Percentiles rank a stretch among this genome's conserved stretches.
Evolutionary conservation across 2,797 vertebrate genomes (phyloP).

Genomic region (Phrynocephalus vlangalii): DNA sequence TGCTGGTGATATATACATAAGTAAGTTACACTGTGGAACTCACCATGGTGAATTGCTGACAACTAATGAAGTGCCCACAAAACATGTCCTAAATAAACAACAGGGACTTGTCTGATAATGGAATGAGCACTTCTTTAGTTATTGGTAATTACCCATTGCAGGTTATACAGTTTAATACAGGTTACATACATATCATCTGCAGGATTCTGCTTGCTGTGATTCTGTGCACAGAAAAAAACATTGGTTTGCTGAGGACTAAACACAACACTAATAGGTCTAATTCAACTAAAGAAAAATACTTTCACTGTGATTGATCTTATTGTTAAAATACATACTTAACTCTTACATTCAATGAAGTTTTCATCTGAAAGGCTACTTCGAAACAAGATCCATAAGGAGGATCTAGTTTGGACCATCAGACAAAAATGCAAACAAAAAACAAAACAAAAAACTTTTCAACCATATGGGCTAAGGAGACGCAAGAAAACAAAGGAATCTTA

Average conservation of each 20-base stretch:
- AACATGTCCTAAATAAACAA: too few species aligned
- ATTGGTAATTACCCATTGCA: too few species aligned
- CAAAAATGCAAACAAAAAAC: neutral
- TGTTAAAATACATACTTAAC: neutral
- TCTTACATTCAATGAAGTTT: neutral
- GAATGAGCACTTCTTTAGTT: too few species aligned
- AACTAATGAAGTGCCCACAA: too few species aligned
- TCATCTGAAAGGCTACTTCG: neutral
- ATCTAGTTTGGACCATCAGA: neutral
- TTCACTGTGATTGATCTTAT: neutral
- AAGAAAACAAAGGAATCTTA: neutral
- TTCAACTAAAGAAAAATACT: neutral
- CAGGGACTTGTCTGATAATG: too few species aligned
- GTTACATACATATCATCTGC: too few species aligned
- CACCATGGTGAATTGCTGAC: too few species aligned
- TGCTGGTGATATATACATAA: too few species aligned
- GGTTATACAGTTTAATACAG: too few species aligned
- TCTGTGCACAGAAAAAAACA: neutral
- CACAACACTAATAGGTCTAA: neutral
- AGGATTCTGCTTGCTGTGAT: neutral
- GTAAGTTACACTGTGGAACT: too few species aligned
- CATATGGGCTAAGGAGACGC: neutral
- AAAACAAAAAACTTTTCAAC: neutral
- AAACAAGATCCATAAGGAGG: neutral
- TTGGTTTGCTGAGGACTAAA: neutral